Evolutionary conservation across 2,113 vertebrate species (phyloP).

Genomic region (Hiodon tergisus): DNA sequence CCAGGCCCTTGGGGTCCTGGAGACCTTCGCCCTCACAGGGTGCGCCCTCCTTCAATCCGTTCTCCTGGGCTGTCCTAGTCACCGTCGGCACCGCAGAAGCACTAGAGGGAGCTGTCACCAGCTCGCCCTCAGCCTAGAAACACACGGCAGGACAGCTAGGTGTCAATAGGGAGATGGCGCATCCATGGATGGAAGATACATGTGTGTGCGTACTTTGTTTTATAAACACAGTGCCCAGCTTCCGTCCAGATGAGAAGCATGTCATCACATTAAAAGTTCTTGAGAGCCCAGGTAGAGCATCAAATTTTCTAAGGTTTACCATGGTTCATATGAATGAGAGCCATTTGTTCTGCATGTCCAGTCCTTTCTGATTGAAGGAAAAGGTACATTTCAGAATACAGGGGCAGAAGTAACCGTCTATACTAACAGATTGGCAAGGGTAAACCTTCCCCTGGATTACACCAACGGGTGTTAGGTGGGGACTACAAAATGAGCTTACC

Average conservation of each 20-base stretch:
- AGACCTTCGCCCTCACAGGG: conserved; percentile 65
- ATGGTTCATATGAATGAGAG: no score
- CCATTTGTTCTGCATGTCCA: no score
- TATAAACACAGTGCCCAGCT: no score
- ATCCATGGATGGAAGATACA: neutral
- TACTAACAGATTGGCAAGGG: neutral
- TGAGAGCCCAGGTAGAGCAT: no score
- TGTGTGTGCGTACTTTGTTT: no score
- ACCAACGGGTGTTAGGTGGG: neutral
- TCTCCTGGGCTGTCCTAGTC: conserved; percentile 64
- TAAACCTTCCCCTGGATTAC: neutral
- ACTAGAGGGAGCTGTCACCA: conserved; percentile 64
- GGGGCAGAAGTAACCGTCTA: no score
- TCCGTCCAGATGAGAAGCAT: no score
- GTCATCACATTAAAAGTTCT: no score
- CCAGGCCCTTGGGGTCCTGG: conserved; percentile 76
- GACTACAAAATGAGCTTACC: neutral
- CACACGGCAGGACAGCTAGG: conserved; percentile 54
- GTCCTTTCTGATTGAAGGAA: no score
- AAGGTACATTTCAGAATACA: no score
- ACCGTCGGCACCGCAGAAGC: conserved; percentile 55
- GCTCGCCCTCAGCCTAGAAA: conserved; percentile 64
- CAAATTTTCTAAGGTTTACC: no score
- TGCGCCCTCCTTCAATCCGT: conserved; percentile 64
- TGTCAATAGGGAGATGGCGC: conserved; percentile 34